phyloP scores from a whole-genome alignment of 2,888 invertebrate species.

The Protodeltote pygarga region DNA sequence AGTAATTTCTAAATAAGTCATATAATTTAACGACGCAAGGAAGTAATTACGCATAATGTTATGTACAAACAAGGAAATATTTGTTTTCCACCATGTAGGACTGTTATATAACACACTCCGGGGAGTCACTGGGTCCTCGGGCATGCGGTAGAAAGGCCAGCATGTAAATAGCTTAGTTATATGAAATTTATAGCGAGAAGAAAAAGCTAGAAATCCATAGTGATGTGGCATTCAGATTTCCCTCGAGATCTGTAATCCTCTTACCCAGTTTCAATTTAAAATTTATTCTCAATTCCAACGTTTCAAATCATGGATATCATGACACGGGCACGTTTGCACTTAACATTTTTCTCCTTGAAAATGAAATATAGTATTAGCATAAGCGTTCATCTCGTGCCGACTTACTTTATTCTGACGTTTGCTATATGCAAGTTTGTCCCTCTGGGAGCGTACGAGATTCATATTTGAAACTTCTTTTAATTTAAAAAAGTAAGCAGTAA shows the following conservation, averaged over 20 bases:
- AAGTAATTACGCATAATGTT: neutral
- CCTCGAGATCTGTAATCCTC: slow-evolving; percentile 58
- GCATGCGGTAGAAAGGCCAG: slow-evolving; percentile 10
- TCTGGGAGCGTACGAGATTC: slow-evolving; percentile 3
- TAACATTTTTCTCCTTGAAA: slow-evolving; percentile 36
- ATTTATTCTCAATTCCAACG: slow-evolving; percentile 55
- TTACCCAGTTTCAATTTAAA: slow-evolving; percentile 61
- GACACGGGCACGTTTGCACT: slow-evolving; percentile 40
- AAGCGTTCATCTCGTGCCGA: slow-evolving; percentile 30
- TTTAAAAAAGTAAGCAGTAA: neutral
- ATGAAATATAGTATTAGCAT: slow-evolving; percentile 44
- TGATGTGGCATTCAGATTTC: slow-evolving; percentile 60
- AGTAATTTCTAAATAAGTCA: too few species aligned
- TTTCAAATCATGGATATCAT: slow-evolving; percentile 47
- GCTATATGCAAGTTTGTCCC: slow-evolving; percentile 17
- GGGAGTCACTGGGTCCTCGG: neutral
- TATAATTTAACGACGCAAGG: neutral
- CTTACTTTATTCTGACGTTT: slow-evolving; percentile 19
- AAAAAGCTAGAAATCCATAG: slow-evolving; percentile 51
- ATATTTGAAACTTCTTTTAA: slow-evolving; percentile 1
- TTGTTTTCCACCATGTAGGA: neutral
- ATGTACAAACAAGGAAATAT: slow-evolving; percentile 12
- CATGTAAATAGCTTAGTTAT: slow-evolving; percentile 34
- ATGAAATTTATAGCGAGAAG: slow-evolving; percentile 45
- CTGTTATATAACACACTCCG: slow-evolving; percentile 4